Percentiles rank a stretch among this genome's conserved stretches.
Evolutionary conservation across 2,113 vertebrate genomes (phyloP).

Genomic region (Engystomops pustulosus): DNA sequence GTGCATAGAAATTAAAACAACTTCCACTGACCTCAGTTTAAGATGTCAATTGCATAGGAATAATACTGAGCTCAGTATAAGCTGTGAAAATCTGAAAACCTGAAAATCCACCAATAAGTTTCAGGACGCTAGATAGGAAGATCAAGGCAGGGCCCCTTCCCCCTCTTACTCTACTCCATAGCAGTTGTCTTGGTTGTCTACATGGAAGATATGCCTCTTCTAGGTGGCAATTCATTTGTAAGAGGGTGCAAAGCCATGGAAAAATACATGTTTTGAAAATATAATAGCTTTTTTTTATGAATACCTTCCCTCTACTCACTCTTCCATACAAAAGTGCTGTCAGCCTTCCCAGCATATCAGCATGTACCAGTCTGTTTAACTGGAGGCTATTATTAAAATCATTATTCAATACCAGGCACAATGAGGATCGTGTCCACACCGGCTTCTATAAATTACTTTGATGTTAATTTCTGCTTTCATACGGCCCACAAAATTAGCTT

Average conservation of each 20-base stretch:
- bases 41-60: no score
- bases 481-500: slow-evolving; percentile 16
- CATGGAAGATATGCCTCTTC: no score
- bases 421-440: neutral
- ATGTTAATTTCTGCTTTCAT: slow-evolving; percentile 21
- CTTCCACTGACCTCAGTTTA: no score
- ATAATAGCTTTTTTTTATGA: neutral
- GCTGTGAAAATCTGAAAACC: no score
- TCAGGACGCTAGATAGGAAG: no score
- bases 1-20: no score
- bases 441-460: slow-evolving; percentile 33
- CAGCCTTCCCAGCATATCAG: neutral
- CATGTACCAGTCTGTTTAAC: neutral
- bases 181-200: no score
- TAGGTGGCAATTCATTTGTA: neutral
- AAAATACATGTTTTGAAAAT: neutral
- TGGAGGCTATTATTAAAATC: neutral
- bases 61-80: no score
- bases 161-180: no score
- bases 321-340: neutral
- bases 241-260: neutral
- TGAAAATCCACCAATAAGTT: no score
- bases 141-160: no score
- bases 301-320: neutral
- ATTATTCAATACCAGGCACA: slow-evolving; percentile 16